Base-by-base conservation (phyloP, 2,888 invertebrate species). In the Dastarcus helophoroides region DNA sequence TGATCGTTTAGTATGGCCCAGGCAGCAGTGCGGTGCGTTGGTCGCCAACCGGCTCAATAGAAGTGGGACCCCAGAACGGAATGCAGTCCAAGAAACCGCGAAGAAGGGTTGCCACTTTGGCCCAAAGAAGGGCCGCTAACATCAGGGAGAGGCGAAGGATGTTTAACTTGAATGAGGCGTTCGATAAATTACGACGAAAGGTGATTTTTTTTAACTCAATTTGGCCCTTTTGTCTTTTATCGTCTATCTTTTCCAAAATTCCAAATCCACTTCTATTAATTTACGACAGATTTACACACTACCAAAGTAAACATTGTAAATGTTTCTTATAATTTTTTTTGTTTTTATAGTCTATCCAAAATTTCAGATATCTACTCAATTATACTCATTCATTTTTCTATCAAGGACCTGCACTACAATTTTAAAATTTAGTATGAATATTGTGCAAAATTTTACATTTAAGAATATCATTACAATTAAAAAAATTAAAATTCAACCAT, bases 101-200 rank as follows among this genome's bases (percentile, higher is more conserved):
- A 4, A 73, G 91, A 3, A 71, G 91, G 14, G 88, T 90, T 3
- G 90, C 91, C 0, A 88, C 90, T 1, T 73, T 90, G 49, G 89
- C 89, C 0, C 91, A 91, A 58, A 68, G 91, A 17, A 71, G 90
- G 30, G 91, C 91, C 0, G 91, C 91, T 14, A 93, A 93, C 62
- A 90, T 91, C 40, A 73, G 91, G 3, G 94, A 95, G 60, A 68
- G 94, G 29, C 71, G 91, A 12, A 71, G 94, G 39, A 94, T 95
- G 91, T 91, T 89, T 59, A 93, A 91, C 62, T 66, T 94, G 39
- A 95, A 94, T 58, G 91, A 91, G 57, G 93, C 93, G 1, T 95
- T 95, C 51, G 94, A 94, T 56, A 85, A 85, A 54, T 64, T 95
- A 22, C 68, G 94, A 14, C 71, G 90, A 50, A 90, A 90, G 70